These are phyloP conservation scores for Chelonus formosanus DNA, from an alignment of 2,888 invertebrate species.

Conservation along the genomic window DNA sequence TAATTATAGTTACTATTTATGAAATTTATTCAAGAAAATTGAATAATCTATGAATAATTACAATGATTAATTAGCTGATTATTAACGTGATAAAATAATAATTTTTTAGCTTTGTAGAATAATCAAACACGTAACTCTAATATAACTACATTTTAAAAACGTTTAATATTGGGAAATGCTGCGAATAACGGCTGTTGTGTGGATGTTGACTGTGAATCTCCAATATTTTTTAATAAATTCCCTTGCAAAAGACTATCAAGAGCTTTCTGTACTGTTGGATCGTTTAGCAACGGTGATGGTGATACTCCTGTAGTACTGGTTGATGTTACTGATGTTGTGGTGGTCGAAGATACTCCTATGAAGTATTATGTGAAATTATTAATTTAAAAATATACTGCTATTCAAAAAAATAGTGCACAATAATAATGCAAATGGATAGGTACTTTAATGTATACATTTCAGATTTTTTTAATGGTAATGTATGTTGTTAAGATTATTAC, in stretches of 20 bases:
- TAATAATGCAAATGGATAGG: too few relatives aligned
- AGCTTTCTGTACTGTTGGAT: conserved; percentile 82
- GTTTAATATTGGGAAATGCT: conserved; percentile 61
- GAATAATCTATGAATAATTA: too few relatives aligned
- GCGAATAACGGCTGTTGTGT: conserved; percentile 58
- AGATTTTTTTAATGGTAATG: too few relatives aligned
- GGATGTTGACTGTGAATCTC: conserved; percentile 53
- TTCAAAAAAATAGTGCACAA: too few relatives aligned
- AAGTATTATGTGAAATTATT: too few relatives aligned
- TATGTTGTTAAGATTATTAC: too few relatives aligned
- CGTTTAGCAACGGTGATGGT: conserved; percentile 73
- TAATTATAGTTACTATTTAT: too few relatives aligned
- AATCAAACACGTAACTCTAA: not conserved
- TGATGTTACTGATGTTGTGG: conserved; percentile 48
- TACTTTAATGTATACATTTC: too few relatives aligned
- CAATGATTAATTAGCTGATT: too few relatives aligned
- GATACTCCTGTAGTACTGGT: conserved; percentile 56
- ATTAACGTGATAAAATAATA: conserved; percentile 1
- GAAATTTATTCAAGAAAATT: too few relatives aligned
- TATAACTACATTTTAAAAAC: conserved; percentile 51
- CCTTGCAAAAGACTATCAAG: conserved; percentile 75
- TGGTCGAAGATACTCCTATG: conserved; percentile 56
- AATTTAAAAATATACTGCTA: too few relatives aligned
- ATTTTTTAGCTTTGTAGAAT: not conserved
- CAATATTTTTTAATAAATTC: conserved; percentile 68